Conservation (phyloP, 1,140 invertebrate genomes). For the Cecropterus lyciades region DNA sequence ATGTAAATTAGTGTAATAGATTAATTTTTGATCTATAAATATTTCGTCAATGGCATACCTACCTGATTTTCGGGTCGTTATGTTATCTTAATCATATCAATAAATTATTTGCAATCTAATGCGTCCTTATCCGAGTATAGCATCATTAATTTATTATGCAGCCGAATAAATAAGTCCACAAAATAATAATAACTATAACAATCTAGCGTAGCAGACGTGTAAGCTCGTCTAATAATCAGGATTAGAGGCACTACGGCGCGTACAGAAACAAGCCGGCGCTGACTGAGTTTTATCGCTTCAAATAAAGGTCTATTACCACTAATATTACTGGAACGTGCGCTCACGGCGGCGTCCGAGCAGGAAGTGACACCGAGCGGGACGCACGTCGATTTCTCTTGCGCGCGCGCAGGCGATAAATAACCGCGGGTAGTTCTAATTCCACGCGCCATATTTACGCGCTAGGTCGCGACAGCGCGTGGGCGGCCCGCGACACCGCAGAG, state of each 20-base stretch:
- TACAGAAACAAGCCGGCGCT: slow-evolving; percentile 18
- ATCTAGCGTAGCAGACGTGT: not conserved
- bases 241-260: slow-evolving; percentile 39
- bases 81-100: slow-evolving; percentile 2
- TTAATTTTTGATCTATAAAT: not conserved
- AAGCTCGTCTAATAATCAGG: slow-evolving; percentile 12
- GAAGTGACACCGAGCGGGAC: slow-evolving; percentile 53
- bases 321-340: slow-evolving; percentile 50
- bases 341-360: slow-evolving; percentile 58
- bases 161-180: slow-evolving; percentile 10
- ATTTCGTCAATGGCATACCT: not conserved
- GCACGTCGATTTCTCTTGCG: slow-evolving; percentile 64
- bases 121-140: slow-evolving; percentile 3
- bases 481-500: slow-evolving; percentile 52
- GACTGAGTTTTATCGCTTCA: slow-evolving; percentile 56
- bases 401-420: slow-evolving; percentile 67
- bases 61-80: slow-evolving; percentile 3
- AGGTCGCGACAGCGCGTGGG: slow-evolving; percentile 56
- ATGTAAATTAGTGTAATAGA: not conserved
- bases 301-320: slow-evolving; percentile 63
- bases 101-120: not conserved
- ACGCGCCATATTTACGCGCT: slow-evolving; percentile 68
- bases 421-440: slow-evolving; percentile 73
- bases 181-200: slow-evolving; percentile 25
- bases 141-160: not conserved